Percentiles rank a stretch among this genome's conserved stretches.
Conservation (phyloP, 2,113 vertebrate genomes). For the Takifugu bimaculatus region DNA sequence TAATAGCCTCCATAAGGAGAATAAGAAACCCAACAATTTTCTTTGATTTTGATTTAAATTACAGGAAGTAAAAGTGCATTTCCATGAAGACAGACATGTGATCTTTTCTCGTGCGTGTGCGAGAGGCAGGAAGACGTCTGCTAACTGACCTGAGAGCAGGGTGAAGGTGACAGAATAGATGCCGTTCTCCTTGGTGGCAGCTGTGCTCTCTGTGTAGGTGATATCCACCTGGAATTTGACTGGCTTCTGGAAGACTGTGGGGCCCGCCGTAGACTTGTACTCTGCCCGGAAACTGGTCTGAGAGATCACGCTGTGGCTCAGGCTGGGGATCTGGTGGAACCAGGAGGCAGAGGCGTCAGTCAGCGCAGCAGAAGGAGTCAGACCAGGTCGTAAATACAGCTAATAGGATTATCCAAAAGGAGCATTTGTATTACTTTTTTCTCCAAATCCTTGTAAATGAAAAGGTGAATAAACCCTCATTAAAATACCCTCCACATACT, state of each 20-base stretch:
- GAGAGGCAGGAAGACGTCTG: too few relatives aligned
- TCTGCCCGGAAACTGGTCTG: slow-evolving; percentile 98
- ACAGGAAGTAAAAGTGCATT: neutral
- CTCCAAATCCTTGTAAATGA: slow-evolving; percentile 32
- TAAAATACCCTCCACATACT: slow-evolving; percentile 56
- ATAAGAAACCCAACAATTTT: too few relatives aligned
- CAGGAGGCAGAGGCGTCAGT: too few relatives aligned
- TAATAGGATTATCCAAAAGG: slow-evolving; percentile 43
- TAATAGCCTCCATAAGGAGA: too few relatives aligned
- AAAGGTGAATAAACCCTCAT: slow-evolving; percentile 53
- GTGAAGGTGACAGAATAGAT: slow-evolving; percentile 99
- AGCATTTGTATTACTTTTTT: slow-evolving; percentile 34
- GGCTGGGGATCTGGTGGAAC: slow-evolving; percentile 85
- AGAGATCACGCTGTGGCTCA: slow-evolving; percentile 98
- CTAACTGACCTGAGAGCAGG: slow-evolving; percentile 88
- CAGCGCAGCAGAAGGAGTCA: neutral
- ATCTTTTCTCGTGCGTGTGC: too few relatives aligned
- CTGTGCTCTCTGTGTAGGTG: slow-evolving; percentile 94
- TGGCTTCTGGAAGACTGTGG: slow-evolving; percentile 98
- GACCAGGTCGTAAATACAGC: neutral
- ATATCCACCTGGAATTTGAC: slow-evolving; percentile 99
- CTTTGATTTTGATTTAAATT: too few relatives aligned
- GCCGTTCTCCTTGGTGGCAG: slow-evolving; percentile 91
- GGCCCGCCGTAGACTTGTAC: slow-evolving; percentile 95
- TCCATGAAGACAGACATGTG: neutral